phyloP scores from a whole-genome alignment of 2,113 vertebrate genomes.

The Pyxicephalus adspersus region DNA sequence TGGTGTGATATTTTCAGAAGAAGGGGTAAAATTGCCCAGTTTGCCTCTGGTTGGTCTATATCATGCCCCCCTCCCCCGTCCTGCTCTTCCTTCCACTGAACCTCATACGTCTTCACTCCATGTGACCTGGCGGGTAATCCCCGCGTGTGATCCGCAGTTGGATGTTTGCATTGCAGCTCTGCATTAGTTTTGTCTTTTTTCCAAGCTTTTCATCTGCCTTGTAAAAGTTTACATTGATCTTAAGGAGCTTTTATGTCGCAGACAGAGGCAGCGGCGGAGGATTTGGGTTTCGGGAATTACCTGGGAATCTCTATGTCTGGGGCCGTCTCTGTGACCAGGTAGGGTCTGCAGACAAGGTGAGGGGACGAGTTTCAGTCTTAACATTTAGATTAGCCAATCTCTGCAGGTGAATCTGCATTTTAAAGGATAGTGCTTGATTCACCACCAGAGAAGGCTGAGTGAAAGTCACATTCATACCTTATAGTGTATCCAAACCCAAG shows the following conservation, averaged over 20 bases:
- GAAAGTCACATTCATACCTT: no score
- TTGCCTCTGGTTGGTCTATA: not conserved
- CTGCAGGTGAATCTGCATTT: no score
- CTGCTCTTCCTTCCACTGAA: constrained; percentile 7
- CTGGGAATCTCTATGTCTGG: constrained; percentile 1
- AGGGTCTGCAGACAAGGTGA: not conserved
- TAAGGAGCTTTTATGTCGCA: constrained; percentile 33
- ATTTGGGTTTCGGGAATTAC: constrained; percentile 42
- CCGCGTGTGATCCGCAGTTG: constrained; percentile 4
- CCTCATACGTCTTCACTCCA: constrained; percentile 32
- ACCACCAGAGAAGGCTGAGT: no score
- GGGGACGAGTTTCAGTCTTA: no score
- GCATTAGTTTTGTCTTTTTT: not conserved
- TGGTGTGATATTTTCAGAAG: no score
- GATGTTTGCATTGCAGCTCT: constrained; percentile 14
- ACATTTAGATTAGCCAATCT: no score
- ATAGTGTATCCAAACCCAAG: no score
- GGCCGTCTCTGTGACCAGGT: not conserved
- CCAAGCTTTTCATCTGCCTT: constrained; percentile 43
- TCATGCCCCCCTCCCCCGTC: not conserved
- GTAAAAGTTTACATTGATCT: constrained; percentile 47
- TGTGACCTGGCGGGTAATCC: constrained; percentile 15
- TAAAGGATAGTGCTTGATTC: no score
- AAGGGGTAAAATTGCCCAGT: no score
- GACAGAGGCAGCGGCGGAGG: not conserved